Percentiles rank a stretch among this genome's conserved stretches.
phyloP scores from a whole-genome alignment of 2,888 invertebrate species.

The Acanthococcus lagerstroemiae region DNA sequence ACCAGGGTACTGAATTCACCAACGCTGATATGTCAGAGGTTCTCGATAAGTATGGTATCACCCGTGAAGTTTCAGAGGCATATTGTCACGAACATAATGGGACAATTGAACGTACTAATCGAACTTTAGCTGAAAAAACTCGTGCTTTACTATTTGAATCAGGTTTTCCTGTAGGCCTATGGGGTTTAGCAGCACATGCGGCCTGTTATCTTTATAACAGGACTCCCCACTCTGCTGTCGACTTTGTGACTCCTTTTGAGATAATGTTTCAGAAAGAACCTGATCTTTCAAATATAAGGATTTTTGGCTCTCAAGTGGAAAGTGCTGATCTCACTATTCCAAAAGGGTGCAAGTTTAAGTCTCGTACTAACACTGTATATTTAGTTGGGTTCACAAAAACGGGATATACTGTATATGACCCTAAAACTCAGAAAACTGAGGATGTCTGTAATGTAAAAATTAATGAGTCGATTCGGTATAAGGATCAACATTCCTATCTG shows the following conservation, averaged over 20 bases:
- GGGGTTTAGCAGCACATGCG: neutral
- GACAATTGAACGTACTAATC: neutral
- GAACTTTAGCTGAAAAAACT: neutral
- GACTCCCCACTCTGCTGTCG: neutral
- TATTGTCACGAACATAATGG: conserved; percentile 11
- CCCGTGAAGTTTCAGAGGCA: neutral
- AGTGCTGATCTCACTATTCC: neutral
- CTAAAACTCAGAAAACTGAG: neutral
- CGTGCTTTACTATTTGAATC: neutral
- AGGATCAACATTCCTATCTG: no score
- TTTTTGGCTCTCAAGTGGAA: neutral
- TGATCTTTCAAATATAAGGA: neutral
- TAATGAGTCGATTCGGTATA: neutral
- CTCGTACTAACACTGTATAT: neutral
- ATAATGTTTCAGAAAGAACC: neutral
- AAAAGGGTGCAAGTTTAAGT: neutral
- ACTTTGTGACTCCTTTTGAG: conserved; percentile 3
- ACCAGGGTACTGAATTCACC: neutral
- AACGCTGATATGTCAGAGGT: neutral
- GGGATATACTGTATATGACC: neutral
- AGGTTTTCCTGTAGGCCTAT: neutral
- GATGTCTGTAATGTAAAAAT: neutral
- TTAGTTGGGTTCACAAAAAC: neutral
- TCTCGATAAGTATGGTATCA: neutral
- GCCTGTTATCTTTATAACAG: neutral